Evolutionary conservation across 2,797 vertebrate species (phyloP).

Genomic region (Chanos chanos): DNA sequence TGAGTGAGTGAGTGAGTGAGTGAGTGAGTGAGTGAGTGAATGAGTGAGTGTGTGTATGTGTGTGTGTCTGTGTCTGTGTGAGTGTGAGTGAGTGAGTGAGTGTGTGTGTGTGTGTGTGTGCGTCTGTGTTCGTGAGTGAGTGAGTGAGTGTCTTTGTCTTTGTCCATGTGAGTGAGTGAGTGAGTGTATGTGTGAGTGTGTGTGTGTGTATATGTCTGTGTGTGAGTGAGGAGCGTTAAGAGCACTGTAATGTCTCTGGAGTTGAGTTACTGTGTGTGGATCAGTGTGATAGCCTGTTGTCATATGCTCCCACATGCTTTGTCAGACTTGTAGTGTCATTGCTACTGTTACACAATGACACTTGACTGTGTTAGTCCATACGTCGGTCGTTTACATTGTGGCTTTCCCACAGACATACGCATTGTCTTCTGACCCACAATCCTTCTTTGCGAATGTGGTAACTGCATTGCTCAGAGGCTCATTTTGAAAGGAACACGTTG

Average conservation of each 20-base stretch:
- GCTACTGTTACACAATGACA: slow-evolving; percentile 25
- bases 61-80: slow-evolving; percentile 16
- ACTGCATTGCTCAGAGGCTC: no score
- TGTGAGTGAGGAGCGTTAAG: slow-evolving; percentile 47
- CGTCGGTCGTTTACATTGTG: no score
- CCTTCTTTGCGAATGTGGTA: no score
- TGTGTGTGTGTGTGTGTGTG: background rate
- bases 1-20: slow-evolving; percentile 22
- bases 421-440: no score
- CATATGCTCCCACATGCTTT: background rate
- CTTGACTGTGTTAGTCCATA: slow-evolving; percentile 13
- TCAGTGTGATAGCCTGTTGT: background rate
- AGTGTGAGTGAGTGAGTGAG: background rate
- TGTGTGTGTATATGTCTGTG: slow-evolving; percentile 13
- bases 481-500: no score
- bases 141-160: background rate
- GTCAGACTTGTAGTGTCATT: slow-evolving; percentile 14
- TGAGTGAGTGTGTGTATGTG: background rate
- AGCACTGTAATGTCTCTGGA: slow-evolving; percentile 41
- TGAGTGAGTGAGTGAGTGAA: background rate
- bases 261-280: background rate
- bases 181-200: no score
- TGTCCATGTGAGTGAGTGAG: background rate
- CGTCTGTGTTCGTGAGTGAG: no score
- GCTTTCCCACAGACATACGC: no score